Conservation (phyloP, 1,140 invertebrate genomes). For the Macrobrachium rosenbergii region DNA sequence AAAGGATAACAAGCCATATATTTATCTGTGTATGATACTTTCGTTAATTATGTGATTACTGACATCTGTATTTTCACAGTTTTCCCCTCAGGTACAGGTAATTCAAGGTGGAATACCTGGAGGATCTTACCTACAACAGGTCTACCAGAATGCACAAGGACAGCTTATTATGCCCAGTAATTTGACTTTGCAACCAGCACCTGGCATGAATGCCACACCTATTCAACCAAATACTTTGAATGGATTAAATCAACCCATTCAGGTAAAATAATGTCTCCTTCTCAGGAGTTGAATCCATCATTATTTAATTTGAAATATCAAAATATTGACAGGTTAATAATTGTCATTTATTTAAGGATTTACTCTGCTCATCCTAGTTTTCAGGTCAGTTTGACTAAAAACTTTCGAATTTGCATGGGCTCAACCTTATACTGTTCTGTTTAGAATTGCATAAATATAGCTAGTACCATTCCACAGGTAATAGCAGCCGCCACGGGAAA, state of each 20-base stretch:
- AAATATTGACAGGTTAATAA: too few relatives aligned
- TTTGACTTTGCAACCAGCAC: constrained; percentile 77
- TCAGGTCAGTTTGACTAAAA: too few relatives aligned
- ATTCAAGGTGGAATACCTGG: constrained; percentile 87
- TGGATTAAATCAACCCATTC: constrained; percentile 83
- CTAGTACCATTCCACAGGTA: constrained; percentile 14
- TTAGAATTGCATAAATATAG: background rate
- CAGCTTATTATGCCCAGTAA: constrained; percentile 85
- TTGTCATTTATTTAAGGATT: too few relatives aligned
- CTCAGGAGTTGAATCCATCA: constrained; percentile 68
- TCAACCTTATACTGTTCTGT: background rate
- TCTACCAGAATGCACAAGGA: constrained; percentile 82
- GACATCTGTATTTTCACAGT: constrained; percentile 26
- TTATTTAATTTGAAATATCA: too few relatives aligned
- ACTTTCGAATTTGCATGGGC: too few relatives aligned
- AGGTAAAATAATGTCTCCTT: constrained; percentile 72
- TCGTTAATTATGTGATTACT: background rate
- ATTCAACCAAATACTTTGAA: constrained; percentile 70
- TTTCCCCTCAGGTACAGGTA: constrained; percentile 76
- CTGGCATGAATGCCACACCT: constrained; percentile 59
- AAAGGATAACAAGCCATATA: too few relatives aligned
- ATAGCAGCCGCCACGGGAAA: constrained; percentile 82
- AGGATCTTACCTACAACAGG: constrained; percentile 82
- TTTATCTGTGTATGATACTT: too few relatives aligned
- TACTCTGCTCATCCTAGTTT: too few relatives aligned